Percentiles rank a stretch among this genome's conserved stretches.
Evolutionary conservation across 37 sponge, comb jelly and placozoan genomes (phyloP).

Genomic region (Tethya wilhelma): DNA sequence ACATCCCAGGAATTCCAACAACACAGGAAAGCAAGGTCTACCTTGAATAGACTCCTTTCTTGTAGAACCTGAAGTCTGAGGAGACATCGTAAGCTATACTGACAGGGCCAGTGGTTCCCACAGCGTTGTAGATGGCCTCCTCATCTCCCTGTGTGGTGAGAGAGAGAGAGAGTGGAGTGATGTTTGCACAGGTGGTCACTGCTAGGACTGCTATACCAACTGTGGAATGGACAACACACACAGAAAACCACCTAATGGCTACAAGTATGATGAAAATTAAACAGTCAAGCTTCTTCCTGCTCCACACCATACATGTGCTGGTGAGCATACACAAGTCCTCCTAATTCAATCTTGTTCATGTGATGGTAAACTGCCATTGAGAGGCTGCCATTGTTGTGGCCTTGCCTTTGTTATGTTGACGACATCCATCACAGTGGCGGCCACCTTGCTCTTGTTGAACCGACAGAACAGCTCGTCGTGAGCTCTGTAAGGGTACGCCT

Average conservation of each 20-base stretch:
- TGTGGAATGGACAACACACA: too few relatives aligned
- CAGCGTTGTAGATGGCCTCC: constrained; percentile 53
- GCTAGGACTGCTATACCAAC: not conserved
- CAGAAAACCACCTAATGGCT: too few relatives aligned
- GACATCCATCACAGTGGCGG: constrained; percentile 63
- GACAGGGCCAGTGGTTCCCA: constrained; percentile 69
- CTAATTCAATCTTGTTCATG: not conserved
- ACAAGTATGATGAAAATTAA: too few relatives aligned
- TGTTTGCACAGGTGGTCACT: not conserved
- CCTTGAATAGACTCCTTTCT: constrained; percentile 71
- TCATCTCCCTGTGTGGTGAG: constrained; percentile 56
- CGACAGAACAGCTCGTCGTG: constrained; percentile 59
- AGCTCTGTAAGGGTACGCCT: constrained; percentile 54
- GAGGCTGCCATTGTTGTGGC: not conserved
- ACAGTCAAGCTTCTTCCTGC: too few relatives aligned
- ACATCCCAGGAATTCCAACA: too few relatives aligned
- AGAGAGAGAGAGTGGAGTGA: not conserved
- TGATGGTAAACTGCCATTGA: not conserved
- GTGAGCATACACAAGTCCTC: too few relatives aligned
- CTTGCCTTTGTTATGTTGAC: constrained; percentile 69
- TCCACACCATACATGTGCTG: too few relatives aligned
- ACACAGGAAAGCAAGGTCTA: too few relatives aligned
- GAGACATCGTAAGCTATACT: constrained; percentile 71
- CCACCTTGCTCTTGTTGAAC: constrained; percentile 49
- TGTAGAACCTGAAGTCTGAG: constrained; percentile 52